Percentiles rank a stretch among this genome's conserved stretches.
These are phyloP conservation scores for Drosophila nigromelanica DNA, from an alignment of 1,140 invertebrate species.

Conservation along the genomic window DNA sequence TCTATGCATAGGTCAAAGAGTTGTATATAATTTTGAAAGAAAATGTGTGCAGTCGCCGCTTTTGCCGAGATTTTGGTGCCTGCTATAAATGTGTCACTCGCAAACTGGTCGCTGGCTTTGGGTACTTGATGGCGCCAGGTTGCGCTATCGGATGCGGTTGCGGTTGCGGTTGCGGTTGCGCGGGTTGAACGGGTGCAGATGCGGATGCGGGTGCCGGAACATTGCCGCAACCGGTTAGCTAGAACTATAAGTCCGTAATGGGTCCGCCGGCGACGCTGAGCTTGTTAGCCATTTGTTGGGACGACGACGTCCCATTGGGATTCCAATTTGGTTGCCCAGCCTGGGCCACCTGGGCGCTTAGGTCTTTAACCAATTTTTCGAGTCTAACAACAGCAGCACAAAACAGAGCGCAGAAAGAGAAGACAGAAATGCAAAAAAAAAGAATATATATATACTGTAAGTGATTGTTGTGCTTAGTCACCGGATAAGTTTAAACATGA, in stretches of 20 bases:
- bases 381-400: conserved; percentile 64
- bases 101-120: conserved; percentile 14
- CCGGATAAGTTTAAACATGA: conserved; percentile 19
- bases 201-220: neutral
- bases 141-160: neutral
- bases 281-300: conserved; percentile 37
- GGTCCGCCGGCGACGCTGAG: conserved; percentile 71
- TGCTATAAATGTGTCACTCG: conserved; percentile 74
- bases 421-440: conserved; percentile 66
- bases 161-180: too few species aligned
- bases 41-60: conserved; percentile 53
- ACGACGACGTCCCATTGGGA: conserved; percentile 6
- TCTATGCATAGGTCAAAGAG: conserved; percentile 61
- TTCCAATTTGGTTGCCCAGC: conserved; percentile 48
- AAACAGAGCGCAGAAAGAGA: conserved; percentile 46
- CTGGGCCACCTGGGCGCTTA: conserved; percentile 58
- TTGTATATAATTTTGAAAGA: conserved; percentile 72
- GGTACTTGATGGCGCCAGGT: neutral
- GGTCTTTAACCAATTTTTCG: conserved; percentile 82
- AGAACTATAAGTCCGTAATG: conserved; percentile 83
- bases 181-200: neutral
- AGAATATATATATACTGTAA: conserved; percentile 38
- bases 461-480: conserved; percentile 58
- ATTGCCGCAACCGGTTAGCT: conserved; percentile 53
- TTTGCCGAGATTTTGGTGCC: conserved; percentile 23